Conservation (phyloP, 2,797 vertebrate genomes). For the Xiphophorus birchmanni region DNA sequence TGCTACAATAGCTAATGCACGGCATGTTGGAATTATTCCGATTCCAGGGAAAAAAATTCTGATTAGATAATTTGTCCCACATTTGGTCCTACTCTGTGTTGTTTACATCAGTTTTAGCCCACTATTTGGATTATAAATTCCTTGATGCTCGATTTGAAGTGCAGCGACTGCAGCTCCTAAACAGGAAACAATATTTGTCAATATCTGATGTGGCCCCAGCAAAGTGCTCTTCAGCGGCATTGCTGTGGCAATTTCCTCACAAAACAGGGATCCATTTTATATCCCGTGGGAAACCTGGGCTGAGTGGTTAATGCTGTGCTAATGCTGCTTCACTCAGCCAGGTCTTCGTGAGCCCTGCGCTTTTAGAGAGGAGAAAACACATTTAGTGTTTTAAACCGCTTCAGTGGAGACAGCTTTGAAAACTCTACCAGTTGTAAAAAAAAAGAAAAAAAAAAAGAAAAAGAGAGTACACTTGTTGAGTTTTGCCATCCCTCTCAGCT, state of each 20-base stretch:
- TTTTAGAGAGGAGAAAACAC: conserved; percentile 70
- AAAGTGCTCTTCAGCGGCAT: conserved; percentile 66
- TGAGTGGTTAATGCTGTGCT: conserved; percentile 78
- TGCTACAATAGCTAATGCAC: conserved; percentile 9
- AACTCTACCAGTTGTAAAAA: conserved; percentile 56
- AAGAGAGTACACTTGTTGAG: conserved; percentile 54
- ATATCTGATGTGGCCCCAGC: conserved; percentile 60
- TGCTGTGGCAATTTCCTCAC: conserved; percentile 61
- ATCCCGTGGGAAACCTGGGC: conserved; percentile 76
- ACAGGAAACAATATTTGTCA: conserved; percentile 56
- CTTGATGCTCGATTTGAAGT: conserved; percentile 27
- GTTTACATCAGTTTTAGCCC: conserved; percentile 6
- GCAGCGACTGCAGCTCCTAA: conserved; percentile 39
- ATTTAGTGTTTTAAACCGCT: conserved; percentile 70
- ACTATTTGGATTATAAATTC: conserved; percentile 44
- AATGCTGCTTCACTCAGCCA: conserved; percentile 75
- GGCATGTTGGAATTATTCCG: conserved; percentile 12
- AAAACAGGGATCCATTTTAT: conserved; percentile 76
- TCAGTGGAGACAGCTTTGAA: conserved; percentile 56
- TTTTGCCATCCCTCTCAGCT: conserved; percentile 59
- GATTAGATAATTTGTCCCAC: conserved; percentile 8
- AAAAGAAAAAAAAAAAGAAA: not conserved
- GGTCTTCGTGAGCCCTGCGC: conserved; percentile 73
- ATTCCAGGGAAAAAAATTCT: not conserved
- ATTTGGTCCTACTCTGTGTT: conserved; percentile 11